These are phyloP conservation scores for Astatoreochromis straeleni DNA, from an alignment of 2,113 vertebrate genomes.

Conservation along the genomic window DNA sequence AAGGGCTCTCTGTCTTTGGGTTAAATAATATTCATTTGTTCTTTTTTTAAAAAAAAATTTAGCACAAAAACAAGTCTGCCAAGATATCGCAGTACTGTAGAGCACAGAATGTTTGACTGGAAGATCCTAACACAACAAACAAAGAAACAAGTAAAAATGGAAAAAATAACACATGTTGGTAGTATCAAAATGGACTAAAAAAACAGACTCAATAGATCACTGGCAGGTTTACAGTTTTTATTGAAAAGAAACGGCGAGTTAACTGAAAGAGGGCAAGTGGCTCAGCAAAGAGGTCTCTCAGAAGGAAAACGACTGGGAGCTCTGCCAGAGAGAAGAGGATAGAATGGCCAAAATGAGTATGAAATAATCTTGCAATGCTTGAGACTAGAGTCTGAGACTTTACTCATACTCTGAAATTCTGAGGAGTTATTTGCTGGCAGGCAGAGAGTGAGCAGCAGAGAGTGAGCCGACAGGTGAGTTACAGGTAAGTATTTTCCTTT, in stretches of 20 bases:
- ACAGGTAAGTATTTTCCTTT: background rate
- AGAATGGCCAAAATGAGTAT: background rate
- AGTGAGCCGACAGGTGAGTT: background rate
- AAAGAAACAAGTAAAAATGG: background rate
- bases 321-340: background rate
- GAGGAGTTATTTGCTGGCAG: background rate
- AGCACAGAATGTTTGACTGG: background rate
- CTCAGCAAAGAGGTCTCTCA: background rate
- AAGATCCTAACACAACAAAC: background rate
- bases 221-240: background rate
- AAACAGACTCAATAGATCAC: background rate
- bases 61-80: background rate
- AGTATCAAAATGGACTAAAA: background rate
- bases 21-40: background rate
- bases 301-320: background rate
- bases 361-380: background rate
- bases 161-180: background rate
- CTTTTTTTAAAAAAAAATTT: accelerated
- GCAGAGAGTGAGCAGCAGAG: background rate
- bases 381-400: background rate
- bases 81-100: background rate
- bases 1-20: background rate
- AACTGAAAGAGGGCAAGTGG: background rate
- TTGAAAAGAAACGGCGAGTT: background rate
- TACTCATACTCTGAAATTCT: background rate